Evolutionary conservation across 2,113 vertebrate species (phyloP).

Genomic region (Fregetta grallaria): DNA sequence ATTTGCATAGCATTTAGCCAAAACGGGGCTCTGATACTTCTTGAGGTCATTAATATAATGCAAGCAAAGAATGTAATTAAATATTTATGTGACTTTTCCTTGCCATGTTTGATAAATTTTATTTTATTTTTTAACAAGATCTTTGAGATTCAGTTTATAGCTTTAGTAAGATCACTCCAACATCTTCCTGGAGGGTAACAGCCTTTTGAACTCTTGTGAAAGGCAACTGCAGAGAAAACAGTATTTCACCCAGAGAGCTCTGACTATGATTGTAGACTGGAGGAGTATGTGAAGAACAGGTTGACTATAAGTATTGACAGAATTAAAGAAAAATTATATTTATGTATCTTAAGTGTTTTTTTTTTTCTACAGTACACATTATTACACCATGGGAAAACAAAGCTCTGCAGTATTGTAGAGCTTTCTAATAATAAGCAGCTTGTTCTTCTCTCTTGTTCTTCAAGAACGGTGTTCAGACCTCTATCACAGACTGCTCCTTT

Average conservation of each 20-base stretch:
- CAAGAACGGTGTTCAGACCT: background rate
- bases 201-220: background rate
- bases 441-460: background rate
- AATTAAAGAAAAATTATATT: background rate
- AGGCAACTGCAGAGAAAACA: background rate
- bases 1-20: background rate
- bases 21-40: background rate
- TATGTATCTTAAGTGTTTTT: background rate
- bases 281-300: background rate
- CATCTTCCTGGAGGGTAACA: background rate
- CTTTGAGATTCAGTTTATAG: background rate
- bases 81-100: background rate
- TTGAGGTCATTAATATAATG: background rate
- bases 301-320: background rate
- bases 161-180: background rate
- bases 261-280: background rate
- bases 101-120: background rate
- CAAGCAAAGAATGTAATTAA: background rate
- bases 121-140: constrained; percentile 3
- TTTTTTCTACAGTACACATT: background rate
- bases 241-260: background rate
- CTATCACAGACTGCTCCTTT: background rate
- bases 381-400: background rate
- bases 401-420: background rate
- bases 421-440: background rate